phyloP scores from a whole-genome alignment of 2,888 invertebrate species.

The Dione juno region DNA sequence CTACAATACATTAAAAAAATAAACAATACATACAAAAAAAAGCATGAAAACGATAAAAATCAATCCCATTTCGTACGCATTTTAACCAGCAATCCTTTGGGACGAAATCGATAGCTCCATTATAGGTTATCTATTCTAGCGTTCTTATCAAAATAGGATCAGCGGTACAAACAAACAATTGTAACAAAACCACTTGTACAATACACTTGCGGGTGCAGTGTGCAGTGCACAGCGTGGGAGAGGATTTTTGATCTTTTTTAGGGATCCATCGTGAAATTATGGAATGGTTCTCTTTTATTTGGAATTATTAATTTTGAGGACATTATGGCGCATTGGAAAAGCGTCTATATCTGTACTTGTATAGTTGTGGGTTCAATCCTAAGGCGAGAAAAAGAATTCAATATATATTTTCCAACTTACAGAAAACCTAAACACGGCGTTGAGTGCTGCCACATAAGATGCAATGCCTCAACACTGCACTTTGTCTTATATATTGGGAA shows the following conservation, averaged over 20 bases:
- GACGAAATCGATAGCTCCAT: conserved; percentile 27
- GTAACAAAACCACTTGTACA: conserved; percentile 44
- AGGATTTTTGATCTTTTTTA: conserved; percentile 34
- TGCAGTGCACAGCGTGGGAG: conserved; percentile 46
- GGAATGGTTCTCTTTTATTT: neutral
- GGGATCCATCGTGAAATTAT: neutral
- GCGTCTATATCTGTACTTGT: too few species aligned
- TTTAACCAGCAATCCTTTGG: conserved; percentile 35
- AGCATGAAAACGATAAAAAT: conserved; percentile 29
- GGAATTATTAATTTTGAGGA: neutral
- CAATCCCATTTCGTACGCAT: conserved; percentile 24
- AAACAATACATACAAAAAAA: conserved; percentile 14
- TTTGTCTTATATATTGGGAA: too few species aligned
- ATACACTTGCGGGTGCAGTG: conserved; percentile 36
- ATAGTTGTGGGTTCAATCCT: too few species aligned
- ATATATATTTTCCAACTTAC: too few species aligned
- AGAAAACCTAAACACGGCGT: too few species aligned
- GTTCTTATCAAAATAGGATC: conserved; percentile 39
- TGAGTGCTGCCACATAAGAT: too few species aligned
- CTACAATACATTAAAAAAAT: conserved; percentile 4
- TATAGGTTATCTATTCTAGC: conserved; percentile 11
- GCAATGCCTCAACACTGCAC: too few species aligned
- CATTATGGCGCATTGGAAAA: too few species aligned
- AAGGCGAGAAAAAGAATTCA: too few species aligned
- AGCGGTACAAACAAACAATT: conserved; percentile 31